These are phyloP conservation scores for Ciconia maguari DNA, from an alignment of 2,113 vertebrate species.

Conservation along the genomic window DNA sequence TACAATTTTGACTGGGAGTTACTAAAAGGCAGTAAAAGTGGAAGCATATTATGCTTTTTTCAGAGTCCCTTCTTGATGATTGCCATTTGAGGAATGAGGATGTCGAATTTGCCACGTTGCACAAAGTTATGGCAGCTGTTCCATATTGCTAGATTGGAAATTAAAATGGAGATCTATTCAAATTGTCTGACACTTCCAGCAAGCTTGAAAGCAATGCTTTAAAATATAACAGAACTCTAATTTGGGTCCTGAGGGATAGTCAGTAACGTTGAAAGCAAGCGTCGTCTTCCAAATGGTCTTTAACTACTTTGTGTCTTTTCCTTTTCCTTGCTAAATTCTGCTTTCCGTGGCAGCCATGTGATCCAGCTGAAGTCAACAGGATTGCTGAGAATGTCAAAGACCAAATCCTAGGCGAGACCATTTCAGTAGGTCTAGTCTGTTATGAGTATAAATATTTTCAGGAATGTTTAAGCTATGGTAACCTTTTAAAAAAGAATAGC, in stretches of 20 bases:
- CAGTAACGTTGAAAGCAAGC: not conserved
- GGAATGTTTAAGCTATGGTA: slow-evolving; percentile 39
- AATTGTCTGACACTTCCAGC: slow-evolving; percentile 56
- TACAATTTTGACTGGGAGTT: not conserved
- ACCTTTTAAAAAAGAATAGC: slow-evolving; percentile 18
- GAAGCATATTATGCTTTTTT: slow-evolving; percentile 1
- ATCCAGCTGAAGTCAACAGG: not conserved
- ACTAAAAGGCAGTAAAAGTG: slow-evolving; percentile 38
- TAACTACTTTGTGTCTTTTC: slow-evolving; percentile 28
- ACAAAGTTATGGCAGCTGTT: slow-evolving; percentile 62
- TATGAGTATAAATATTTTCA: slow-evolving; percentile 58
- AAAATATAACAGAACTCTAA: slow-evolving; percentile 48
- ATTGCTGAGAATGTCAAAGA: slow-evolving; percentile 28
- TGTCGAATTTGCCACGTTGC: slow-evolving; percentile 37
- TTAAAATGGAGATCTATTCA: slow-evolving; percentile 62
- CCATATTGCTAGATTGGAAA: slow-evolving; percentile 37
- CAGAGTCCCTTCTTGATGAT: not conserved
- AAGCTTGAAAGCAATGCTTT: slow-evolving; percentile 51
- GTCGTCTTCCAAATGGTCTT: slow-evolving; percentile 22
- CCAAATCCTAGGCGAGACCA: not conserved
- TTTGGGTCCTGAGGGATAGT: slow-evolving; percentile 34
- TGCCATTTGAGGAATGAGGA: slow-evolving; percentile 36
- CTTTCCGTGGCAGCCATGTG: not conserved
- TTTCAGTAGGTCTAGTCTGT: slow-evolving; percentile 16
- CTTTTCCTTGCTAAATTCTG: slow-evolving; percentile 5